Base-by-base conservation (phyloP, 2,888 invertebrate species). In the Callimorpha dominula region DNA sequence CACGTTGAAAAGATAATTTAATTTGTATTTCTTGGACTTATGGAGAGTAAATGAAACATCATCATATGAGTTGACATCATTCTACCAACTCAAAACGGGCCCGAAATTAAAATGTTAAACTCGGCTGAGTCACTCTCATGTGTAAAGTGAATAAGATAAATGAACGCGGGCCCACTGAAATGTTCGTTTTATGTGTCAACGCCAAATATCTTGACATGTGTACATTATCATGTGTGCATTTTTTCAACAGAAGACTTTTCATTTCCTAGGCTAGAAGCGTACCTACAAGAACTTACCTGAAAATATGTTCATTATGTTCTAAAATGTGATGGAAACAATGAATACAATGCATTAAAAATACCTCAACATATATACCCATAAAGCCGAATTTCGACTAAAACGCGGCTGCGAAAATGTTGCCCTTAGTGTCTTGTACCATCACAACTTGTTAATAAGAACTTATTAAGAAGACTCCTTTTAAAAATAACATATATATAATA, bases 101-200 rank as follows among this genome's bases (percentile, higher is more conserved):
- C 78, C 87, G 87, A 89, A 92, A 92, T 92, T 92, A 92, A 92
- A 92, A 91, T 90, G 91, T 90, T 88, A 90, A 92, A 91, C 87
- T 88, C 88, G 79, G 74, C 85, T 84, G 83, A 89, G 90, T 89
- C 91, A 89, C 88, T 90, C 91, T 88, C 92, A 89, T 86, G 88
- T 89, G 87, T 86, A 86, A 89, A 91, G 91, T 91, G 92, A 92
- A 91, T 90, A 91, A 92, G 92, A 92, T 92, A 89, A 92, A 92
- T 91, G 91, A 87, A 86, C 85, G 77, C 69, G 31, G 46, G 81
- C 81, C 81, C 84, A 86, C 85, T 84, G 86, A 83, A 87, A 87
- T 84, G 89, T 87, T 88, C 87, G 86, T 85, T 91, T 87, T 86
- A 82, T 87, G 89, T 90, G 90, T 88, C 88, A 86, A n/a, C n/a